phyloP scores from a whole-genome alignment of 2,113 vertebrate species.

The Vulpes vulpes region DNA sequence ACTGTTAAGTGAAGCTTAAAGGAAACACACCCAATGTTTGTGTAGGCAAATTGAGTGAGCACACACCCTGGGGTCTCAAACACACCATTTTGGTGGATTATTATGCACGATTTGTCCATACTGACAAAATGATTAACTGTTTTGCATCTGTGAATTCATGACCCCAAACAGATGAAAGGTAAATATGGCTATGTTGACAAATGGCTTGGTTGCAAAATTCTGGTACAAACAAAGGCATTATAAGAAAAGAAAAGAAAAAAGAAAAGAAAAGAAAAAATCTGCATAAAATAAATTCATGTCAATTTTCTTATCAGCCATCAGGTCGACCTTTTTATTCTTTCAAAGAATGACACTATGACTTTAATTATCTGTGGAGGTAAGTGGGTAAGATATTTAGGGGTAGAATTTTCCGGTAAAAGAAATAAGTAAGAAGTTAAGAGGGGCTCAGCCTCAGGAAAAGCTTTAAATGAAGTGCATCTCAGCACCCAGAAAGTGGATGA shows the following conservation, averaged over 20 bases:
- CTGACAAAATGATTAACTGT: conserved; percentile 60
- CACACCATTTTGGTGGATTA: conserved; percentile 42
- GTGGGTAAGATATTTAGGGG: neutral
- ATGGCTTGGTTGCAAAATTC: conserved; percentile 44
- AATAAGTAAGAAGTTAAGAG: neutral
- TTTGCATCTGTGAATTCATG: conserved; percentile 62
- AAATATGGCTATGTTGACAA: conserved; percentile 49
- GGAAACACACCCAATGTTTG: conserved; percentile 58
- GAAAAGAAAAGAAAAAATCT: neutral
- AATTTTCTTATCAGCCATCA: neutral
- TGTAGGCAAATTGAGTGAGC: conserved; percentile 43
- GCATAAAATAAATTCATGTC: neutral
- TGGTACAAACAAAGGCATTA: conserved; percentile 41
- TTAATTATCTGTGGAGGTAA: neutral
- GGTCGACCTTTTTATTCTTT: neutral
- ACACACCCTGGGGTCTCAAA: conserved; percentile 30
- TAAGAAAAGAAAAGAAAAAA: neutral
- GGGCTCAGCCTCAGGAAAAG: neutral
- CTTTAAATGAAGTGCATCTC: neutral
- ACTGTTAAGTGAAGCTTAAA: conserved; percentile 67
- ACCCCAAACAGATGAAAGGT: conserved; percentile 63
- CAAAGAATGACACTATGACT: neutral
- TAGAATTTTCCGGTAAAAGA: conserved; percentile 20
- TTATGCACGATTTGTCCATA: conserved; percentile 33
- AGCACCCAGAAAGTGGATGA: neutral